phyloP scores from a whole-genome alignment of 2,797 vertebrate species.

The Spheniscus humboldti region DNA sequence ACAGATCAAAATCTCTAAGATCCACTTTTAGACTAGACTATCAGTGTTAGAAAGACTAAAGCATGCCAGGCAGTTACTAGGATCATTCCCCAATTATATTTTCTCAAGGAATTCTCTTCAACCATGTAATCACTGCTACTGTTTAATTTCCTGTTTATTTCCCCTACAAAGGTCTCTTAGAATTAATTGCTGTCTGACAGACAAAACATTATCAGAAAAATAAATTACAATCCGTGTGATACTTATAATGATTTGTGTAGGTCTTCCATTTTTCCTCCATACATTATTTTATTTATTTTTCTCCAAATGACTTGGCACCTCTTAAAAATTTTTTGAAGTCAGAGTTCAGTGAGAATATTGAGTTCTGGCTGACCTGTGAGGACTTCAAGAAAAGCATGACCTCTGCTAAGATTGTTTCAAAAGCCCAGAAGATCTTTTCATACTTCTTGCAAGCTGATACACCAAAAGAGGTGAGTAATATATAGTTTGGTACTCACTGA shows the following conservation, averaged over 20 bases:
- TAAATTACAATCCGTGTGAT: not conserved
- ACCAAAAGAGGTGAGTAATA: not conserved
- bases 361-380: not conserved
- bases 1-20: not conserved
- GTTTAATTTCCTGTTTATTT: not conserved
- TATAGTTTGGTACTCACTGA: not conserved
- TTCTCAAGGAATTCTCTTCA: not conserved
- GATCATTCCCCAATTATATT: not conserved
- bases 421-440: not conserved
- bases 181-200: not conserved
- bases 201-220: not conserved
- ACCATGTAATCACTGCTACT: not conserved
- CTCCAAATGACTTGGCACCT: not conserved
- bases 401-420: not conserved
- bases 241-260: not conserved
- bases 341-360: not conserved
- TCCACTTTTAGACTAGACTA: not conserved
- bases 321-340: not conserved
- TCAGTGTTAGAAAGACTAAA: not conserved
- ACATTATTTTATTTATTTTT: not conserved
- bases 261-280: not conserved
- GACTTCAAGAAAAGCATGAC: not conserved
- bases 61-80: not conserved
- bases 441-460: not conserved
- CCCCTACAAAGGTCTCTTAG: not conserved